These are phyloP conservation scores for Oeneis ivallda DNA, from an alignment of 2,888 invertebrate genomes.

Conservation along the genomic window DNA sequence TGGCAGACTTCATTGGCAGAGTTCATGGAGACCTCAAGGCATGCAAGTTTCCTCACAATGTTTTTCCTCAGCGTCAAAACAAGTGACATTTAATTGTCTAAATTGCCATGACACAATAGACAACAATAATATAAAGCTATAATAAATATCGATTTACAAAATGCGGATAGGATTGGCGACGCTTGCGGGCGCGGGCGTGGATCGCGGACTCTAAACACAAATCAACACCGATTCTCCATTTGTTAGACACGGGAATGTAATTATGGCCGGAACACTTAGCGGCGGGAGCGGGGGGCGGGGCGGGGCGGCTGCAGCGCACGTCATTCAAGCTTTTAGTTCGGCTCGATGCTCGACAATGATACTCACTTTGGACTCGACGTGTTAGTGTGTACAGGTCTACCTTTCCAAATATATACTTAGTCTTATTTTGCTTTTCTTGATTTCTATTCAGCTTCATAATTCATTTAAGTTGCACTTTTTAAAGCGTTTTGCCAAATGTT, in stretches of 20 bases:
- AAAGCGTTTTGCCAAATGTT: too few species aligned
- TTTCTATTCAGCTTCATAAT: too few species aligned
- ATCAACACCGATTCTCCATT: constrained; percentile 84
- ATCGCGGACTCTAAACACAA: constrained; percentile 79
- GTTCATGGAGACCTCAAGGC: too few species aligned
- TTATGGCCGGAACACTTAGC: constrained; percentile 79
- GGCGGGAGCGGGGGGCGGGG: constrained; percentile 44
- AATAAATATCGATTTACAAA: constrained; percentile 32
- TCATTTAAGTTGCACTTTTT: too few species aligned
- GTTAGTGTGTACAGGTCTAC: constrained; percentile 43
- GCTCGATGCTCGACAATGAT: constrained; percentile 64
- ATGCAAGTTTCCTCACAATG: too few species aligned
- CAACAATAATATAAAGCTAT: constrained; percentile 9
- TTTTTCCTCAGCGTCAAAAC: too few species aligned
- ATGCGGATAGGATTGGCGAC: constrained; percentile 35
- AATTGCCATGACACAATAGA: too few species aligned
- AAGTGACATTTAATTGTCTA: too few species aligned
- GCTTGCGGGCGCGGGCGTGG: constrained; percentile 48
- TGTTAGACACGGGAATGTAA: constrained; percentile 84
- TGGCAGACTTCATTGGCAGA: too few species aligned
- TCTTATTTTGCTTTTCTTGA: constrained; percentile 4
- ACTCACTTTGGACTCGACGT: constrained; percentile 69
- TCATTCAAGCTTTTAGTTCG: constrained; percentile 78
- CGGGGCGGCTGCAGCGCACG: constrained; percentile 52
- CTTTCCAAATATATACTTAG: constrained; percentile 23